These are phyloP conservation scores for Yponomeuta sedellus DNA, from an alignment of 2,888 invertebrate species.

Conservation along the genomic window DNA sequence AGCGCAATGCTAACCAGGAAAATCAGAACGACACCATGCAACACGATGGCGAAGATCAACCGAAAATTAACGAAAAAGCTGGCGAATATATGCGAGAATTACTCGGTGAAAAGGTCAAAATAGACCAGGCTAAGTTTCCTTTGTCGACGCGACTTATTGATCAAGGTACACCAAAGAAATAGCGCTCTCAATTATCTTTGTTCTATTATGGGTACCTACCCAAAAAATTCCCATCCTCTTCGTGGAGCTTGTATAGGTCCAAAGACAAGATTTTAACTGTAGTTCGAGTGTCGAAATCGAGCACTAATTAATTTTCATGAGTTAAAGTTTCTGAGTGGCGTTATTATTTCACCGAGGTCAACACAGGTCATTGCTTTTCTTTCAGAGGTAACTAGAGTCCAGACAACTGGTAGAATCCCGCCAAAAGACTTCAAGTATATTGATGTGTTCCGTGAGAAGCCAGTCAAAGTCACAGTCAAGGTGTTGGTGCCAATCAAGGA, in stretches of 20 bases:
- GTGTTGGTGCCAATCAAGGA: constrained; percentile 84
- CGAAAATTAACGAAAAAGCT: constrained; percentile 81
- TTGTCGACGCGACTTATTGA: constrained; percentile 83
- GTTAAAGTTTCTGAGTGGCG: neutral
- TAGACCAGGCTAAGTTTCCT: constrained; percentile 81
- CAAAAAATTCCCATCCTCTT: too few relatives aligned
- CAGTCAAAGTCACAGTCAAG: constrained; percentile 83
- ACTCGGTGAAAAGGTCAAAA: constrained; percentile 81
- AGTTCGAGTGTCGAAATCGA: too few relatives aligned
- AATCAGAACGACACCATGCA: constrained; percentile 29
- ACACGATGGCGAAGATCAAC: constrained; percentile 68
- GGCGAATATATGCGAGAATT: constrained; percentile 87
- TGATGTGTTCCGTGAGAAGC: constrained; percentile 86
- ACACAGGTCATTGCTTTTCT: constrained; percentile 23
- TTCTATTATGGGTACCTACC: neutral
- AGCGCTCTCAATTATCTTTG: neutral
- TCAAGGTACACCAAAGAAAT: constrained; percentile 75
- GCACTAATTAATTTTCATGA: neutral
- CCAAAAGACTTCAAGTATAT: constrained; percentile 82
- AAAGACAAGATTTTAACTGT: too few relatives aligned
- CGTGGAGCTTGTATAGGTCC: too few relatives aligned
- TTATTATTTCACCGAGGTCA: neutral
- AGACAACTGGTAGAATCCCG: constrained; percentile 80
- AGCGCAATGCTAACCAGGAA: constrained; percentile 55
- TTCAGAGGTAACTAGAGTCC: constrained; percentile 86